Conservation (phyloP, 2,113 vertebrate species). For the Thalassarche chlororhynchos region DNA sequence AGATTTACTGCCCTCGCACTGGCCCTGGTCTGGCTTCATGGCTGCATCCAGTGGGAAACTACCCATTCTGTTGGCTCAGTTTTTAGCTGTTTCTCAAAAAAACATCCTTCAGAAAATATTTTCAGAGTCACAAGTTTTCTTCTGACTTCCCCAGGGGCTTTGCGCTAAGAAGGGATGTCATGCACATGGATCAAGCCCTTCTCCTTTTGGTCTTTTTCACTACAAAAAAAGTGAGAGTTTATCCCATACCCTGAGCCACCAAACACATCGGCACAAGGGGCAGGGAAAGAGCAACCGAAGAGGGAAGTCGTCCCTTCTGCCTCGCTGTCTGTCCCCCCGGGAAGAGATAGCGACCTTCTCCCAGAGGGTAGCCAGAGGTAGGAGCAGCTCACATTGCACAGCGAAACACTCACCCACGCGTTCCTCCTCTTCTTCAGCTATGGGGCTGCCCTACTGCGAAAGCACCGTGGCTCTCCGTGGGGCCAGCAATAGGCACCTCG, state of each 20-base stretch:
- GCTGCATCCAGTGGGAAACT: neutral
- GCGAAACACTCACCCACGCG: accelerated
- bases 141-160: neutral
- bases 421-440: neutral
- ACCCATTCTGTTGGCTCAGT: neutral
- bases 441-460: neutral
- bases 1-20: neutral
- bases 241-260: neutral
- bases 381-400: neutral
- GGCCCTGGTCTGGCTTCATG: neutral
- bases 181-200: neutral
- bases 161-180: neutral
- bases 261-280: neutral
- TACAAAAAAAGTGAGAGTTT: neutral
- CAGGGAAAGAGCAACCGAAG: neutral
- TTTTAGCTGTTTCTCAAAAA: neutral
- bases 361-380: neutral
- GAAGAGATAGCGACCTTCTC: neutral
- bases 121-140: neutral
- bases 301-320: neutral
- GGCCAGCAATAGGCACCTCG: neutral
- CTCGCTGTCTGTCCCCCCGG: neutral
- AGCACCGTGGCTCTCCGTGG: neutral
- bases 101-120: neutral
- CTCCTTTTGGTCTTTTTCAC: neutral